Conservation (phyloP, 2,797 vertebrate species). For the Eidolon dupreanum region DNA sequence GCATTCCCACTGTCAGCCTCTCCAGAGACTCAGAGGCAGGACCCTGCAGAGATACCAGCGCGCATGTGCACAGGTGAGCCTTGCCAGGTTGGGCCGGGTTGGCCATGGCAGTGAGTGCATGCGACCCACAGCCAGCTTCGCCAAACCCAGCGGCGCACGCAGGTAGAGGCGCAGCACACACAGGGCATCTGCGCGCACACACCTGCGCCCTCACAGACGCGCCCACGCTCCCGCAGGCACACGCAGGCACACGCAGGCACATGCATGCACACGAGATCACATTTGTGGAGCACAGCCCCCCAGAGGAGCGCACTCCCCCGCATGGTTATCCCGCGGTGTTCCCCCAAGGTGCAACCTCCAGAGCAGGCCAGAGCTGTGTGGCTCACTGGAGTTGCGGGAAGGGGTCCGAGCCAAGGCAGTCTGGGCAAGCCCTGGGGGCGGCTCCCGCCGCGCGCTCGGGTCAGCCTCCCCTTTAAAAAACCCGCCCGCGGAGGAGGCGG, state of each 20-base stretch:
- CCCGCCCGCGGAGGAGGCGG: slow-evolving; percentile 78
- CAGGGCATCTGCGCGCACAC: neutral
- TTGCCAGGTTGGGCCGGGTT: neutral
- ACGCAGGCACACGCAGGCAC: neutral
- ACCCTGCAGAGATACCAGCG: neutral
- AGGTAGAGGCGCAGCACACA: neutral
- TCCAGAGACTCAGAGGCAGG: neutral
- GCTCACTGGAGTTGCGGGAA: slow-evolving; percentile 72
- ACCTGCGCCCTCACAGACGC: neutral
- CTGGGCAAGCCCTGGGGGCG: slow-evolving; percentile 89
- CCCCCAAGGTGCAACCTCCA: slow-evolving; percentile 30
- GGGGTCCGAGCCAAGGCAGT: neutral
- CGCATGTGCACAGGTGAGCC: slow-evolving; percentile 11
- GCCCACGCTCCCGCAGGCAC: slow-evolving; percentile 19
- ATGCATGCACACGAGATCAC: slow-evolving; percentile 5
- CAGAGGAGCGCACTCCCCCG: slow-evolving; percentile 2
- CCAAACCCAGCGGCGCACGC: neutral
- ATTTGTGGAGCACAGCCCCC: neutral
- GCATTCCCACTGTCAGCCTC: neutral
- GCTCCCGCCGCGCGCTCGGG: slow-evolving; percentile 78
- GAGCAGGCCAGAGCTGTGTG: slow-evolving; percentile 48
- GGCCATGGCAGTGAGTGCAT: fast-evolving
- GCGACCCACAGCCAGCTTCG: neutral
- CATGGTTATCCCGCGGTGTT: neutral
- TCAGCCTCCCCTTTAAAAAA: slow-evolving; percentile 78